Base-by-base conservation (phyloP, 2,888 invertebrate species). In the Scaptomyza parva region DNA sequence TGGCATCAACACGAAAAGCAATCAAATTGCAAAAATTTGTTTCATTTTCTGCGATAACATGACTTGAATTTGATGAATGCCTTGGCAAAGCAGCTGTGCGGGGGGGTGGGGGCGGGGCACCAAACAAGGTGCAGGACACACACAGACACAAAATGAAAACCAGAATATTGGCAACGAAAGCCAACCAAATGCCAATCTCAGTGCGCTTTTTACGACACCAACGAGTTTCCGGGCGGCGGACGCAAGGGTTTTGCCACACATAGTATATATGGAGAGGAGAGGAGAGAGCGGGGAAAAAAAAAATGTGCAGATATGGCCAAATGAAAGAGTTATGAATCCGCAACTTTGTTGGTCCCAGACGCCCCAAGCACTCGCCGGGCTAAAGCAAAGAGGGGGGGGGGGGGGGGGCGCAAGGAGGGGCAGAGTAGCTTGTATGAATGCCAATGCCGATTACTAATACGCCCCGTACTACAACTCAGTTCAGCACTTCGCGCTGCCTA, bases 271-370 rank as follows among this genome's bases (percentile, higher is more conserved):
- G 3, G 1, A 30, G 0, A 30, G 0, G 11, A 28, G 11, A 8
- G 6, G 2, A 14, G 2, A 3, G 9, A 37, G n/a, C n/a, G n/a
- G n/a, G n/a, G 17, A 30, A 41, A 53, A 64, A 60, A 79, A 76
- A 83, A 86, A 65, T 69, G 66, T 78, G 77, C 85, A 85, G 83
- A 85, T 84, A 82, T 86, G 70, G 77, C 72, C 80, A 86, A 84
- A 84, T 86, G 84, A 84, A 84, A 86, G 84, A 84, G 84, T 84
- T 84, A 86, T 86, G 84, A 86, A 86, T 86, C 85, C 87, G 87
- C 79, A 84, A 84, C 82, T 86, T 84, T 81, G 87, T 86, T 79
- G 77, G 65, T 40, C 59, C 65, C 67, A 14, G 18, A 17, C 43
- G 58, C 77, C 70, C 54, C 69, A 37, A 58, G 80, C 83, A 62